Evolutionary conservation across 2,888 invertebrate genomes (phyloP).

Genomic region (Dascillus cervinus): DNA sequence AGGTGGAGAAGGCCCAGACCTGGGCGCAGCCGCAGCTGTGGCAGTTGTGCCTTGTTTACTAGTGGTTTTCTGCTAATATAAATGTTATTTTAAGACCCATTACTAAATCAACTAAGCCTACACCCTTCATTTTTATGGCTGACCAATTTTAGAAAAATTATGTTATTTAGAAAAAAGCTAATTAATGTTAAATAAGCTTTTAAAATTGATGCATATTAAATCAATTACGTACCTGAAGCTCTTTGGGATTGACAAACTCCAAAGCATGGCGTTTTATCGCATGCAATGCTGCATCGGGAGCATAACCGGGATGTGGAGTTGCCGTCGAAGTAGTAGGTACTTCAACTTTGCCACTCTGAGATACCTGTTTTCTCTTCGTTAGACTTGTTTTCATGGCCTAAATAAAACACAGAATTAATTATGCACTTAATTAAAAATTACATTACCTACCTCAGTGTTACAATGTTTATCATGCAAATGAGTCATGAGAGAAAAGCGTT

Average conservation of each 20-base stretch:
- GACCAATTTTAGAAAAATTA: too few relatives aligned
- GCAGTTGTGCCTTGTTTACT: conserved; percentile 48
- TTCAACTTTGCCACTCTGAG: conserved; percentile 44
- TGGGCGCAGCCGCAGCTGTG: conserved; percentile 45
- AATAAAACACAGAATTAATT: conserved; percentile 20
- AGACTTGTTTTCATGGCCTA: conserved; percentile 59
- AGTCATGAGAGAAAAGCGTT: conserved; percentile 92
- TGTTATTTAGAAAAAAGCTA: too few relatives aligned
- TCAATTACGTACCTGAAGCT: conserved; percentile 64
- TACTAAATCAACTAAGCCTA: too few relatives aligned
- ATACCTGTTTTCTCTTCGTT: conserved; percentile 54
- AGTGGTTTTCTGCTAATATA: conserved; percentile 47
- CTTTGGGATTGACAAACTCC: conserved; percentile 83
- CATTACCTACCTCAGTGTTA: conserved; percentile 59
- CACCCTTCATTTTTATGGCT: too few relatives aligned
- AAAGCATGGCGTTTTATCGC: conserved; percentile 94
- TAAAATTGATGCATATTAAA: background rate
- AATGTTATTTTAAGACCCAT: too few relatives aligned
- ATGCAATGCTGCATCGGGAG: conserved; percentile 91
- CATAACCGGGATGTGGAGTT: conserved; percentile 74
- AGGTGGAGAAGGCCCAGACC: conserved; percentile 48
- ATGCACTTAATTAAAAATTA: background rate
- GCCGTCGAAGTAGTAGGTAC: conserved; percentile 49
- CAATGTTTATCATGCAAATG: conserved; percentile 95
- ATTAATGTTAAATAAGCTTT: conserved; percentile 1